phyloP scores from a whole-genome alignment of 2,797 vertebrate genomes.

The Serranus cabrilla region DNA sequence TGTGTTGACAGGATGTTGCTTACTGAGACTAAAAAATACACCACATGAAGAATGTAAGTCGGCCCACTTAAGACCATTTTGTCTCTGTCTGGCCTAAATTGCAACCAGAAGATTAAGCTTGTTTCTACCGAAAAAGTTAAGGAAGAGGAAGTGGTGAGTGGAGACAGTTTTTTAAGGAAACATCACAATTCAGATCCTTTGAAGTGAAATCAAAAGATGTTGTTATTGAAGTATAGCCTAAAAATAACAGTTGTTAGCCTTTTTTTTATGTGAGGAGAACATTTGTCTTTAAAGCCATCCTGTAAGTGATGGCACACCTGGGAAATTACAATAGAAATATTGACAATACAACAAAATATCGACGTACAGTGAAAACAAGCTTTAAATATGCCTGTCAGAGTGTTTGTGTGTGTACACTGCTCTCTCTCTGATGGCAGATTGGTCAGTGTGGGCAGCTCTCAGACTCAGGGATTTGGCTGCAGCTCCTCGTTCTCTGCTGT shows the following conservation, averaged over 20 bases:
- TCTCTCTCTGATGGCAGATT: conserved; percentile 53
- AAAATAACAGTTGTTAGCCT: neutral
- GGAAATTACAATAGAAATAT: neutral
- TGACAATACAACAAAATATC: neutral
- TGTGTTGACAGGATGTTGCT: neutral
- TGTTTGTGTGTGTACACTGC: conserved; percentile 31
- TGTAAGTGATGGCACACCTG: neutral
- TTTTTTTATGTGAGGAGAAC: neutral
- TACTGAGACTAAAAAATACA: neutral
- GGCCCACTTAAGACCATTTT: too few relatives aligned
- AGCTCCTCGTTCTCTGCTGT: conserved; percentile 46
- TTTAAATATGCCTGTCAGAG: neutral
- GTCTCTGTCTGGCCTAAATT: neutral
- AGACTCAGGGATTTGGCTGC: conserved; percentile 67
- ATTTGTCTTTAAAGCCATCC: neutral
- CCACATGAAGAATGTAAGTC: too few relatives aligned
- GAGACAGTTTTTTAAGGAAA: neutral
- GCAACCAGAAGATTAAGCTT: too few relatives aligned
- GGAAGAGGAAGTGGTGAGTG: neutral
- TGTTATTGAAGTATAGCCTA: neutral
- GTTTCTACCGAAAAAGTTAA: too few relatives aligned
- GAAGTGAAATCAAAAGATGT: neutral
- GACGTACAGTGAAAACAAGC: neutral
- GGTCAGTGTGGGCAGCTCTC: conserved; percentile 57
- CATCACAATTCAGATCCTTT: neutral